Evolutionary conservation across 1,140 invertebrate species (phyloP).

Genomic region (Drosophila pallidifrons): DNA sequence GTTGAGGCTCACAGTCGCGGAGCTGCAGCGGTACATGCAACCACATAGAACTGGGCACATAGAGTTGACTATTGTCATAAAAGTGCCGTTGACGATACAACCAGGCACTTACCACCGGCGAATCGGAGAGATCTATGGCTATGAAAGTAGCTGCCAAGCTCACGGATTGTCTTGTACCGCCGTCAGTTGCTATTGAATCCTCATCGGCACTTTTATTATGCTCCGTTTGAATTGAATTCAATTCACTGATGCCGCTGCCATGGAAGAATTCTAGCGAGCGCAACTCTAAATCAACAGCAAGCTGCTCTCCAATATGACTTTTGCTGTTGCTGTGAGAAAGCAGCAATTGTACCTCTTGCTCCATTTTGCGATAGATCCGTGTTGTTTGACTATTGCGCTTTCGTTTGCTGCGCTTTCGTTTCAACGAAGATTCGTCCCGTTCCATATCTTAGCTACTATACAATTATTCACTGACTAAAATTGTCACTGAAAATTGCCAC

Average conservation of each 20-base stretch:
- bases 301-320: conserved; percentile 8
- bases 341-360: conserved; percentile 64
- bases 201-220: conserved; percentile 16
- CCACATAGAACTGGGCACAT: conserved; percentile 34
- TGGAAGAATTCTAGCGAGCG: conserved; percentile 62
- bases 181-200: conserved; percentile 14
- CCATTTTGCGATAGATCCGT: conserved; percentile 57
- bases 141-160: conserved; percentile 50
- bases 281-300: conserved; percentile 32
- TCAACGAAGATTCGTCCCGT: neutral
- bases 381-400: conserved; percentile 67
- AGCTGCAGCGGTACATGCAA: conserved; percentile 44
- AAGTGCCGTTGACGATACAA: conserved; percentile 38
- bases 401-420: conserved; percentile 38
- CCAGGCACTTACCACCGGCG: conserved; percentile 46
- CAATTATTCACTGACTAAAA: neutral
- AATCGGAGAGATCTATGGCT: conserved; percentile 65
- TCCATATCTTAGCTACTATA: conserved; percentile 9
- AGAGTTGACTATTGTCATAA: conserved; percentile 51
- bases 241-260: conserved; percentile 10
- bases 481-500: too few relatives aligned
- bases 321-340: conserved; percentile 31
- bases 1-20: neutral
- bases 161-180: neutral
- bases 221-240: neutral